A percentile compares a stretch with the other conserved stretches of the same genome.
phyloP scores from a whole-genome alignment of 2,797 vertebrate genomes.

The Alcedo atthis region DNA sequence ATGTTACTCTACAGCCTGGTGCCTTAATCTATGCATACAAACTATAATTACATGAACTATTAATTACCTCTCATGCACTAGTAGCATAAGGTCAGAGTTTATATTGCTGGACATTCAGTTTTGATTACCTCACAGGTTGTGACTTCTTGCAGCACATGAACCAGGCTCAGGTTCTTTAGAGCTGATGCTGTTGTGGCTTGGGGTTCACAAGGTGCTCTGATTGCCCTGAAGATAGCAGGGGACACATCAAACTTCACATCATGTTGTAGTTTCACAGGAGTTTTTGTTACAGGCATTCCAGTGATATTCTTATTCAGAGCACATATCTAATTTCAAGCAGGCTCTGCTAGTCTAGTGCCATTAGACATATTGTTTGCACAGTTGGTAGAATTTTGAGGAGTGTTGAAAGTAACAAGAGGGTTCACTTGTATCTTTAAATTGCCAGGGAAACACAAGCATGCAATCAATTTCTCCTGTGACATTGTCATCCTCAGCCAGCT shows the following conservation, averaged over 20 bases:
- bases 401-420: constrained; percentile 49
- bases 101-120: not conserved
- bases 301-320: constrained; percentile 34
- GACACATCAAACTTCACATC: not conserved
- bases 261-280: not conserved
- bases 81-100: not conserved
- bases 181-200: not conserved
- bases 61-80: not conserved
- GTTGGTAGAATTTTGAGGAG: constrained; percentile 52
- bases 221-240: not conserved
- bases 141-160: not conserved
- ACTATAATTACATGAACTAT: not conserved
- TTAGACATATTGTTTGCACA: constrained; percentile 67
- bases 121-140: not conserved
- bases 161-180: not conserved
- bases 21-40: not conserved
- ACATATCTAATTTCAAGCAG: constrained; percentile 47
- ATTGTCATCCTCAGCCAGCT: constrained; percentile 11
- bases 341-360: constrained; percentile 39
- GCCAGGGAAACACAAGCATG: not conserved
- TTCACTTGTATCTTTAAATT: constrained; percentile 54
- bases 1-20: not conserved
- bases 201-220: not conserved
- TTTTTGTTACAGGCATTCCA: constrained; percentile 38
- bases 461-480: not conserved